A percentile compares a stretch with the other conserved stretches of the same genome.
These are phyloP conservation scores for Lacanobia wlatinum DNA, from an alignment of 2,888 invertebrate species.

Conservation along the genomic window DNA sequence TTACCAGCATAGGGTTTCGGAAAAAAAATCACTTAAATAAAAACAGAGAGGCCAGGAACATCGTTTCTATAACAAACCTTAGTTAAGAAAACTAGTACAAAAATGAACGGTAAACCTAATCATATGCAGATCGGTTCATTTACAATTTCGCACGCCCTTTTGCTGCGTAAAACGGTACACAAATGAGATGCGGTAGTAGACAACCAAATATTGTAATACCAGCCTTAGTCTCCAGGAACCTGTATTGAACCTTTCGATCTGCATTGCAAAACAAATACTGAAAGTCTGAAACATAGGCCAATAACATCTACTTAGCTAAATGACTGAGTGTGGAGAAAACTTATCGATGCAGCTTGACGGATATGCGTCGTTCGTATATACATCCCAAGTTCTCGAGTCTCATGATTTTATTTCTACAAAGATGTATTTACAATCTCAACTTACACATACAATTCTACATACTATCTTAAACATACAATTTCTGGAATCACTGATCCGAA, in stretches of 20 bases:
- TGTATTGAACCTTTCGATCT: slow-evolving; percentile 4
- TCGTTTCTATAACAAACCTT: not conserved
- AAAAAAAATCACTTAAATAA: not conserved
- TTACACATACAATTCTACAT: too few species aligned
- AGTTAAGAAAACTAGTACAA: slow-evolving; percentile 13
- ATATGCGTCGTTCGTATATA: too few species aligned
- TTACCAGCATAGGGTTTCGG: not conserved
- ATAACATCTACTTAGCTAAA: not conserved
- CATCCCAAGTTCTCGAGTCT: too few species aligned
- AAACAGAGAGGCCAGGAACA: not conserved
- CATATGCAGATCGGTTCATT: slow-evolving; percentile 54
- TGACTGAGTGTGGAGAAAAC: slow-evolving; percentile 3
- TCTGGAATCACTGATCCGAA: too few species aligned
- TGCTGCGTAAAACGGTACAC: slow-evolving; percentile 43
- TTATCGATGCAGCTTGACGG: not conserved
- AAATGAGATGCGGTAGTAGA: slow-evolving; percentile 48
- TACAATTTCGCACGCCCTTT: slow-evolving; percentile 55
- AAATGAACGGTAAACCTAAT: slow-evolving; percentile 43
- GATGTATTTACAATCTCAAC: too few species aligned
- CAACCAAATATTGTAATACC: slow-evolving; percentile 38
- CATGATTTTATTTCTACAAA: too few species aligned
- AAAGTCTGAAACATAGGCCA: not conserved
- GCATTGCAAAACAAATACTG: slow-evolving; percentile 14
- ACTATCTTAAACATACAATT: too few species aligned
- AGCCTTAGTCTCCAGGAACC: slow-evolving; percentile 4